Conservation (phyloP, 1,140 invertebrate species). For the Apolygus lucorum region DNA sequence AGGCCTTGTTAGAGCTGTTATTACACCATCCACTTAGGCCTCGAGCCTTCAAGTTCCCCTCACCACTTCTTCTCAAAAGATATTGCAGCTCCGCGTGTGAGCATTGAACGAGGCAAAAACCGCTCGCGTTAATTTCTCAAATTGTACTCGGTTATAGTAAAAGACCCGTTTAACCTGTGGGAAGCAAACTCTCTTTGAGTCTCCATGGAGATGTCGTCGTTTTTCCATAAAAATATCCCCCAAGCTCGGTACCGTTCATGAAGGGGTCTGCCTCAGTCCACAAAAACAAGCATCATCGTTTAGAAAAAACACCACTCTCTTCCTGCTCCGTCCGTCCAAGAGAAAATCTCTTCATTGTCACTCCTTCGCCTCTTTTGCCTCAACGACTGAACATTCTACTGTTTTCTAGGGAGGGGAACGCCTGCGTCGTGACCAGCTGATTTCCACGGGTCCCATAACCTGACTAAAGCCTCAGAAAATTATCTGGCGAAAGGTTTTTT, state of each 20-base stretch:
- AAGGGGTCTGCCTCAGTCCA: background rate
- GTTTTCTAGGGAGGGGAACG: background rate
- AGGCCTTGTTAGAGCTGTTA: too few relatives aligned
- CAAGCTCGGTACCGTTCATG: background rate
- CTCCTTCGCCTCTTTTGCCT: conserved; percentile 10
- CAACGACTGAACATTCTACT: background rate
- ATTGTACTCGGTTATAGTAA: conserved; percentile 4
- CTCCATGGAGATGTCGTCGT: background rate
- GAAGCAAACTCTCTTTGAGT: background rate
- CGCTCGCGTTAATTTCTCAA: background rate
- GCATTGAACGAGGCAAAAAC: too few relatives aligned
- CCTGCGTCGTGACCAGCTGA: conserved; percentile 8
- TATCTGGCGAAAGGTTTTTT: too few relatives aligned
- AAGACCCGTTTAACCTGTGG: conserved; percentile 6
- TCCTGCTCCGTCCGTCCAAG: background rate
- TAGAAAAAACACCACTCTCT: background rate
- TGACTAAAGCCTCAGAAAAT: background rate
- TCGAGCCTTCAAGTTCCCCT: too few relatives aligned
- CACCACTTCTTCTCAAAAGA: too few relatives aligned
- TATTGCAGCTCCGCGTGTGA: too few relatives aligned
- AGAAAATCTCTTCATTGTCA: conserved; percentile 18
- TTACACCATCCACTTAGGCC: too few relatives aligned
- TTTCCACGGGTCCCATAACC: background rate
- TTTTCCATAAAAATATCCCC: background rate
- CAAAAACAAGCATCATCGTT: conserved; percentile 15